Base-by-base conservation (phyloP, 2,797 vertebrate genomes). In the Alosa sapidissima region DNA sequence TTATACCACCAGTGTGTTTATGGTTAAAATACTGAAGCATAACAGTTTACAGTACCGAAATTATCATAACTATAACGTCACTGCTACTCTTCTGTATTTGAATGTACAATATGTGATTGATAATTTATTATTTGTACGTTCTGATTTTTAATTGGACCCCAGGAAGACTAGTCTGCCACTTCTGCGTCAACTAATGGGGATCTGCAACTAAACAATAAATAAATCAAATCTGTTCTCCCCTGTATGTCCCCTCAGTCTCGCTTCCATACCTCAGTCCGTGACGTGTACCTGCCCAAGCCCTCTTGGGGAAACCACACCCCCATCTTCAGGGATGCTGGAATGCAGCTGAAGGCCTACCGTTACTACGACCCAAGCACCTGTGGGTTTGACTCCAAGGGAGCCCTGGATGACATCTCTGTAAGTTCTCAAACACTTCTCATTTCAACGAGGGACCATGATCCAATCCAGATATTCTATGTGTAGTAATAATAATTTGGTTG, bases 281-380 rank as follows among this genome's bases (percentile, higher is more conserved):
- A 99, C 1, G 96, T 99, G 48, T 99, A 97, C 87, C 94, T 99
- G 81, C 98, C 98, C 85, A 99, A 98, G 91, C 98, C 98, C 0
- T 96, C 97, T 86, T 99, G 98, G 98, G 98, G 98, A 78, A 99
- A 99, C 90, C 98, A 99, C 94, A 99, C 98, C 0, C 98, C 98
- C 82, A 98, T 99, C 93, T 99, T 99, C 93, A 96, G 97, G 86
- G 98, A 99, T 0, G 97, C 98, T 1, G 98, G 98, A 87, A 91
- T 99, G 96, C 96, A 98, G 45, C 95, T 99, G 5, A 97, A 98
- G 86, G 94, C 96, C 2, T 99, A 99, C 85, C 94, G 96, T 28
- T 99, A 99, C 92, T 99, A 99, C 0, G 98, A 99, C 85, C 96
- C 98, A 10, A 96, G 96, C 88, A 99, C 97, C 0, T 99, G 98